These are phyloP conservation scores for Diploscapter pachys DNA, from an alignment of 1,140 invertebrate genomes.

Conservation along the genomic window DNA sequence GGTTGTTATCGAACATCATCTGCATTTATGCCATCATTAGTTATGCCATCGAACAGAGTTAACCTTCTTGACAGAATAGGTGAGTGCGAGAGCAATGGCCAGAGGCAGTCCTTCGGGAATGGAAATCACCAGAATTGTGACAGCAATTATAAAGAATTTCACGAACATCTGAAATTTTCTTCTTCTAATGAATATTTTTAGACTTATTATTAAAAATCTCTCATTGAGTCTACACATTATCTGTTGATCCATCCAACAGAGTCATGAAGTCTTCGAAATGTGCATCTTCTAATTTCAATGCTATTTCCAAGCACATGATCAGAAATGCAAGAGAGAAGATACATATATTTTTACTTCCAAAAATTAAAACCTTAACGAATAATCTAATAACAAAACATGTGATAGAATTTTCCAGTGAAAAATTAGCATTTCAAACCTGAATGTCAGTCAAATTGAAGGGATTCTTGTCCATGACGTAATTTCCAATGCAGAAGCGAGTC, in stretches of 20 bases:
- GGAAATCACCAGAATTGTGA: conserved; percentile 44
- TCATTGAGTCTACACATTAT: too few relatives aligned
- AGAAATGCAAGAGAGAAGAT: background rate
- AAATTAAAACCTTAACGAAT: too few relatives aligned
- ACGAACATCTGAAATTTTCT: conserved; percentile 37
- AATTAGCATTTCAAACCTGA: conserved; percentile 8
- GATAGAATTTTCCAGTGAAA: background rate
- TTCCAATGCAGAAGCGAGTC: conserved; percentile 41
- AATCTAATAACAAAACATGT: background rate
- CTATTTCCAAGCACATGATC: background rate
- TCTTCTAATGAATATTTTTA: too few relatives aligned
- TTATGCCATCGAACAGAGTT: background rate
- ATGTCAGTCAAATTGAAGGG: conserved; percentile 20
- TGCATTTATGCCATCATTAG: conserved; percentile 7
- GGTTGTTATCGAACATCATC: conserved; percentile 54
- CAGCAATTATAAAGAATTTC: conserved; percentile 44
- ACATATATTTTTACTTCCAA: too few relatives aligned
- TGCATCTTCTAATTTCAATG: background rate
- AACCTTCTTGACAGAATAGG: conserved; percentile 70
- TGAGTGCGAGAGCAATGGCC: conserved; percentile 45
- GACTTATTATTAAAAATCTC: too few relatives aligned
- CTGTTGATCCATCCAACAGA: too few relatives aligned
- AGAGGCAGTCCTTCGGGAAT: conserved; percentile 48
- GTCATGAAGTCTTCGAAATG: too few relatives aligned
- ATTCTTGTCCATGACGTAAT: conserved; percentile 38